Evolutionary conservation across 2,888 invertebrate genomes (phyloP).

Genomic region (Hirtodrosophila alboralis): DNA sequence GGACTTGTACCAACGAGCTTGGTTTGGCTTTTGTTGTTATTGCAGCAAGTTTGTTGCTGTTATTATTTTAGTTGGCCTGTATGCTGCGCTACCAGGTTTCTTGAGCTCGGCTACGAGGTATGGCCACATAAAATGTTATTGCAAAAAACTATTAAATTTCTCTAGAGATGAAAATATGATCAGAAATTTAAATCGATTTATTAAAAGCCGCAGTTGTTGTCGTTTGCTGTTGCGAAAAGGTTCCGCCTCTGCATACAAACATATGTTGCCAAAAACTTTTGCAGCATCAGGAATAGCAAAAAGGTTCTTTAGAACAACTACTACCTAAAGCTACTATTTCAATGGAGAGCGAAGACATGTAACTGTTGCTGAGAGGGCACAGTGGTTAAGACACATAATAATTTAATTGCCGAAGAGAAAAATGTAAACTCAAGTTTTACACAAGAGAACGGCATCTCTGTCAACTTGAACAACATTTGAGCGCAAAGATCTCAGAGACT

Average conservation of each 20-base stretch:
- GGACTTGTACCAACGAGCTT: constrained; percentile 59
- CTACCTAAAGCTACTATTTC: too few species aligned
- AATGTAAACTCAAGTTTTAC: too few species aligned
- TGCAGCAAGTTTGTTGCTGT: constrained; percentile 66
- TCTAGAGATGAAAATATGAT: constrained; percentile 80
- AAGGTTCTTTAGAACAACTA: constrained; percentile 16
- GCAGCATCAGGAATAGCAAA: constrained; percentile 19
- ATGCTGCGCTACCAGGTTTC: constrained; percentile 50
- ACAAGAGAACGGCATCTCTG: too few species aligned
- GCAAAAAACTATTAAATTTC: constrained; percentile 80
- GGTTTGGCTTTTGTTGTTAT: constrained; percentile 35
- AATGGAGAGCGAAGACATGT: constrained; percentile 24
- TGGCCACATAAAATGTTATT: constrained; percentile 68
- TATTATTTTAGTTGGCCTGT: constrained; percentile 74
- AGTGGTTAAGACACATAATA: constrained; percentile 26
- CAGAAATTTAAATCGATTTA: constrained; percentile 83
- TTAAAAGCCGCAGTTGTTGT: constrained; percentile 72
- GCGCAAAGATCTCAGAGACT: too few species aligned
- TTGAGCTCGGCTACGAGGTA: constrained; percentile 4
- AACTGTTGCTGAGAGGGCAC: constrained; percentile 29
- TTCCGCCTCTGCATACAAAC: constrained; percentile 31
- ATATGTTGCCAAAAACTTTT: constrained; percentile 69
- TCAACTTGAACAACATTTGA: too few species aligned
- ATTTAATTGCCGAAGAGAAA: too few species aligned
- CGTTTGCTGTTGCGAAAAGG: constrained; percentile 35